Percentiles rank a stretch among this genome's conserved stretches.
Evolutionary conservation across 2,113 vertebrate genomes (phyloP).

Genomic region (Parus major): DNA sequence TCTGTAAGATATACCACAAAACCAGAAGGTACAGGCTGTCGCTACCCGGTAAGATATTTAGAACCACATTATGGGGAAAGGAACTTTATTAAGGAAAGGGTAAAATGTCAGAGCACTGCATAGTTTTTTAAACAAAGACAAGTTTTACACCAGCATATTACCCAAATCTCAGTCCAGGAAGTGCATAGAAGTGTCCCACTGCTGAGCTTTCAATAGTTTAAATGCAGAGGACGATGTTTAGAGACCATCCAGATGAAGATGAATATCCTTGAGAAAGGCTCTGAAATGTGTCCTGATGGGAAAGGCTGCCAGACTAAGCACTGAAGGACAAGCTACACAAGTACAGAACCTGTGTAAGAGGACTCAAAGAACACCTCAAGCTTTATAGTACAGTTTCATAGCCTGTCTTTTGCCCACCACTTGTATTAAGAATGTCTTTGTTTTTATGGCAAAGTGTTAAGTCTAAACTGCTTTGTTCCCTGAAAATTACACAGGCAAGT

Average conservation of each 20-base stretch:
- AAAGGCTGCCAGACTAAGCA: background rate
- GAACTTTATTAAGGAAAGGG: background rate
- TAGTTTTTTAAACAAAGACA: background rate
- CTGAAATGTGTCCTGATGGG: background rate
- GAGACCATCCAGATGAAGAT: background rate
- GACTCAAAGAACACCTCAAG: background rate
- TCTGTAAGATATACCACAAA: background rate
- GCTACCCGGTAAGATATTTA: background rate
- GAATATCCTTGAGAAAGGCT: background rate
- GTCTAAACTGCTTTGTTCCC: background rate
- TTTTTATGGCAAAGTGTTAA: background rate
- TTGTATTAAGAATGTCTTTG: background rate
- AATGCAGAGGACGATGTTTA: background rate
- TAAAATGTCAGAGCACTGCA: background rate
- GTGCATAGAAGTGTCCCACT: rapidly evolving
- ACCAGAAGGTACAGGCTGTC: background rate
- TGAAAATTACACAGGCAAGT: background rate
- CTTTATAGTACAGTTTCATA: background rate
- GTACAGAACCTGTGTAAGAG: background rate
- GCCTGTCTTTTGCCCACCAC: background rate
- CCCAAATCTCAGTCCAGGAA: background rate
- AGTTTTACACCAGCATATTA: background rate
- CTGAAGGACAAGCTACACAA: background rate
- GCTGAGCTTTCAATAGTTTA: background rate
- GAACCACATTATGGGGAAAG: background rate